A percentile compares a stretch with the other conserved stretches of the same genome.
These are phyloP conservation scores for Elegia similella DNA, from an alignment of 2,888 invertebrate genomes.

Conservation along the genomic window DNA sequence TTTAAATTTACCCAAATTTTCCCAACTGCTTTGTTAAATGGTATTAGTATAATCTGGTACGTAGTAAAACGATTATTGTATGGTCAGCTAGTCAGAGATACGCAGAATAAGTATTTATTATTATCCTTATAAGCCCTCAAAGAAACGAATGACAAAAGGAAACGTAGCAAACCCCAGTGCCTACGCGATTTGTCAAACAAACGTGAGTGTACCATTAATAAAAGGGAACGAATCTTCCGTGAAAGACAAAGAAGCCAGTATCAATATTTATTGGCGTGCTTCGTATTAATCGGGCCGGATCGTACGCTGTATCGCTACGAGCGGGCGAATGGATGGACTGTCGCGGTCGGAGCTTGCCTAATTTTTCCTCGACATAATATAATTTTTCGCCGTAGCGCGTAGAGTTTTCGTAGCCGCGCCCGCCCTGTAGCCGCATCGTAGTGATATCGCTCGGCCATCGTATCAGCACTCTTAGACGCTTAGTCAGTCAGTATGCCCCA, in stretches of 20 bases:
- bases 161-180: conserved; percentile 18
- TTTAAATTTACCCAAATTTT: not conserved
- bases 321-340: conserved; percentile 68
- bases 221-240: conserved; percentile 69
- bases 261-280: conserved; percentile 80
- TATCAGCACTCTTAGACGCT: conserved; percentile 41
- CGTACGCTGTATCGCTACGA: conserved; percentile 64
- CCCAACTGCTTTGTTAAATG: not conserved
- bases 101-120: not conserved
- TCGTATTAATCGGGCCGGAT: conserved; percentile 77
- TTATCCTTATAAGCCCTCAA: not conserved
- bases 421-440: conserved; percentile 50
- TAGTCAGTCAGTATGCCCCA: conserved; percentile 69
- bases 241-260: conserved; percentile 76
- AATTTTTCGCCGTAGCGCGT: conserved; percentile 46
- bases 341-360: conserved; percentile 63
- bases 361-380: conserved; percentile 67
- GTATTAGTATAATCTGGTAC: not conserved
- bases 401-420: conserved; percentile 50
- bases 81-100: not conserved
- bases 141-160: conserved; percentile 13
- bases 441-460: conserved; percentile 45
- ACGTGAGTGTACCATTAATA: conserved; percentile 74
- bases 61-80: not conserved
- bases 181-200: conserved; percentile 66